A percentile compares a stretch with the other conserved stretches of the same genome.
Conservation (phyloP, 2,113 vertebrate species). For the Addax nasomaculatus region DNA sequence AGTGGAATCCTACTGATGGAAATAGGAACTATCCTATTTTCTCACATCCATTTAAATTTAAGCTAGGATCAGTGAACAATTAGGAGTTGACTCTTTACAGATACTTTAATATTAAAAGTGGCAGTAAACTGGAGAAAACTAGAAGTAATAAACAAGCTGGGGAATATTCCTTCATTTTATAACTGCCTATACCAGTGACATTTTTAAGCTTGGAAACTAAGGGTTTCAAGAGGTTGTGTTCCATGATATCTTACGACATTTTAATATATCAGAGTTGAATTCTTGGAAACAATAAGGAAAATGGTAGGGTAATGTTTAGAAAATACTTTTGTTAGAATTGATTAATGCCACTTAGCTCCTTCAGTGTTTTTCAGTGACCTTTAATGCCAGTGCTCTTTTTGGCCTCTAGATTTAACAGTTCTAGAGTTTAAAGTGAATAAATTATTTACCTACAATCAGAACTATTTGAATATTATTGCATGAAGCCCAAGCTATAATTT, state of each 20-base stretch:
- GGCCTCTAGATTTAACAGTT: background rate
- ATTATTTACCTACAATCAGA: background rate
- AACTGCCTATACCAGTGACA: background rate
- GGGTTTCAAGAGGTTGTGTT: background rate
- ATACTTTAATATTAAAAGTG: background rate
- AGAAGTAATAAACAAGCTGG: background rate
- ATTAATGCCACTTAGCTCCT: background rate
- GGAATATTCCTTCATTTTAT: constrained; percentile 11
- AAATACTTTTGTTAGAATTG: background rate
- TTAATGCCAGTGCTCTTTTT: background rate
- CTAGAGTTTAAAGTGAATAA: background rate
- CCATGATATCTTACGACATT: background rate
- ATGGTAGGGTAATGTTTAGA: background rate
- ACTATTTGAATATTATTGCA: background rate
- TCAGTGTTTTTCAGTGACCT: background rate
- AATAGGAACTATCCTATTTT: background rate
- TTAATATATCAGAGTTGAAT: background rate
- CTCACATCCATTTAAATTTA: background rate
- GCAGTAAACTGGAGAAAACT: background rate
- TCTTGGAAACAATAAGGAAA: background rate
- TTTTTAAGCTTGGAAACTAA: background rate
- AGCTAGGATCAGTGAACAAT: background rate
- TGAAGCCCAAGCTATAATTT: background rate
- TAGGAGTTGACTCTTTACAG: background rate
- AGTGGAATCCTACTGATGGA: background rate